These are phyloP conservation scores for Chiloscyllium punctatum DNA, from an alignment of 2,797 vertebrate species.

Conservation along the genomic window DNA sequence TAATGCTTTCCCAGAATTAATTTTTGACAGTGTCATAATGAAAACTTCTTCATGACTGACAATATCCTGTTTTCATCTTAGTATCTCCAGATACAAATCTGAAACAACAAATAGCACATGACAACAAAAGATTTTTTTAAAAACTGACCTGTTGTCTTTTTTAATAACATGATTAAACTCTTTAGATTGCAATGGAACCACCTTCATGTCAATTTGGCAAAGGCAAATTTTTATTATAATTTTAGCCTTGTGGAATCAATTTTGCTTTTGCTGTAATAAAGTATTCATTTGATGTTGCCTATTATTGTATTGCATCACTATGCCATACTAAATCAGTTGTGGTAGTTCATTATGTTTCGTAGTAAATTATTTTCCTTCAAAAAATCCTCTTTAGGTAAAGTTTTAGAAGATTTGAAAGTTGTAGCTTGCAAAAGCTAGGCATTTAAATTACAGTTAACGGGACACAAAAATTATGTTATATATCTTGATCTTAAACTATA, in stretches of 20 bases:
- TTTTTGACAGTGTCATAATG: conserved; percentile 5
- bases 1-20: conserved; percentile 10
- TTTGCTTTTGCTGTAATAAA: neutral
- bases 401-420: neutral
- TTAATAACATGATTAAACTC: neutral
- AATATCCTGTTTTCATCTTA: conserved; percentile 22
- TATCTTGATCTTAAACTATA: neutral
- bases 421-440: neutral
- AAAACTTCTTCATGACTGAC: neutral
- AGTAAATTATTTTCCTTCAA: neutral
- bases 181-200: neutral
- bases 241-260: neutral
- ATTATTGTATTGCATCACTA: neutral
- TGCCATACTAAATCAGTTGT: neutral
- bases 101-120: conserved; percentile 14
- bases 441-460: neutral
- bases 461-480: neutral
- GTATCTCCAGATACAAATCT: conserved; percentile 10
- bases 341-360: neutral
- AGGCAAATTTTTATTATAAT: too few species aligned
- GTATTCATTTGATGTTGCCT: neutral
- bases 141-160: neutral
- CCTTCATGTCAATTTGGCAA: neutral
- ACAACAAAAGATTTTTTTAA: neutral
- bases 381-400: neutral